Evolutionary conservation across 1,140 invertebrate species (phyloP).

Genomic region (Adelges cooleyi): DNA sequence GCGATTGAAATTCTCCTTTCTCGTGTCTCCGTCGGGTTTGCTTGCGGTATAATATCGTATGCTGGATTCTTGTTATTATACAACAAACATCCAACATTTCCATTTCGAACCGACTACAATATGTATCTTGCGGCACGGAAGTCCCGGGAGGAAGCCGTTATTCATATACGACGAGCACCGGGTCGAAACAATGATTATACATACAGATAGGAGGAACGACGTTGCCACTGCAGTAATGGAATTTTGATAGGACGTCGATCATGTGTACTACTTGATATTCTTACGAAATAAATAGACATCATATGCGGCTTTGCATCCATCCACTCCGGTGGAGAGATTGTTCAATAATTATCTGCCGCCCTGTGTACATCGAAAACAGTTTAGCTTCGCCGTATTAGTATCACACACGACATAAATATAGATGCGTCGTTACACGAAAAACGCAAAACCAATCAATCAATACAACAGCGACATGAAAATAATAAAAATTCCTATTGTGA

Average conservation of each 20-base stretch:
- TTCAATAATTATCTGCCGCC: neutral
- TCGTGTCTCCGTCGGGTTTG: too few species aligned
- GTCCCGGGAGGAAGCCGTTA: slow-evolving; percentile 14
- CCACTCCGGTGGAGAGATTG: neutral
- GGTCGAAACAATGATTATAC: neutral
- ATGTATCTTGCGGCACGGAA: neutral
- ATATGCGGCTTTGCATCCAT: neutral
- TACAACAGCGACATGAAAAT: too few species aligned
- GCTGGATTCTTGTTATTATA: too few species aligned
- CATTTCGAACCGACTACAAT: too few species aligned
- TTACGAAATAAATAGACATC: slow-evolving; percentile 3
- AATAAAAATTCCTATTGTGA: too few species aligned
- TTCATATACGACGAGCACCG: slow-evolving; percentile 7
- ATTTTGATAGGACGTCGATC: slow-evolving; percentile 22
- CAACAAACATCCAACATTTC: neutral
- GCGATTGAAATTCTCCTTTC: too few species aligned
- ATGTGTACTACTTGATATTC: slow-evolving; percentile 11
- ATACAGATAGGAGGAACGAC: neutral
- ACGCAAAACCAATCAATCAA: too few species aligned
- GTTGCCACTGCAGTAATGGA: slow-evolving; percentile 11
- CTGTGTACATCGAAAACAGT: neutral
- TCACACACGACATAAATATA: neutral
- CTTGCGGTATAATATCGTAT: too few species aligned
- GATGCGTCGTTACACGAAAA: too few species aligned
- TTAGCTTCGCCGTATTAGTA: neutral